Evolutionary conservation across 2,113 vertebrate genomes (phyloP), one percentile per base, ranked within the genome.

Genomic region (Megatriorchis doriae): DNA sequence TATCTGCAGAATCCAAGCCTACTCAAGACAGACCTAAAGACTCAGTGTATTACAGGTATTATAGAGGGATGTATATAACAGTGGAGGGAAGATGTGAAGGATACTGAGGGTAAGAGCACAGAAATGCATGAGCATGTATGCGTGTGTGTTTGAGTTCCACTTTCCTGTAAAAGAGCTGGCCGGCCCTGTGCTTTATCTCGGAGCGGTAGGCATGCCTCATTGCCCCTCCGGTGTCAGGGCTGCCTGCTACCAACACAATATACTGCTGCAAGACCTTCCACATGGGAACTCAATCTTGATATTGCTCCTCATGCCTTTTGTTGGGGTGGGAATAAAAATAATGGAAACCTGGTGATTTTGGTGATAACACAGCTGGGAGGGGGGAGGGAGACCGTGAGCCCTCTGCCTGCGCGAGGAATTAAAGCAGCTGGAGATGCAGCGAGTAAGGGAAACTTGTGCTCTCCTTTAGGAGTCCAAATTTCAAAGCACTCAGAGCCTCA

Each of bases 381-480:
- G 8, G 10, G 21, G 16, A 10, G n/a, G 52, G 20, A 16, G 4
- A 19, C 32, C 1, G 1, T 5, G 43, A 82, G 34, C n/a, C 25
- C 53, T 70, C 59, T 83, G 70, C 53, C 55, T 82, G 80, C 2
- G 2, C 1, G 10, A 73, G 90, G 50, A 84, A 75, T 70, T 67
- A 90, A 82, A 91, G 79, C 65, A 82, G 70, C 63, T 86, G 86
- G 73, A 94, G 85, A 66, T 29, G 29, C 0, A 3, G 61, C 20
- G 50, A 82, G 73, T 15, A 56, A 92, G 93, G 70, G 72, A 67
- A 95, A 92, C 32, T 67, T 40, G 18, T 50, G 40, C 23, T 86
- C 47, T 88, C 77, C 0, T 1, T 67, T 59, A 71, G 32, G 20
- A 79, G 31, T 25, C 31, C 26, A 71, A n/a, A 8, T 56, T 59